Evolutionary conservation across 2,113 vertebrate genomes (phyloP).

Genomic region (Syrmaticus mikado): DNA sequence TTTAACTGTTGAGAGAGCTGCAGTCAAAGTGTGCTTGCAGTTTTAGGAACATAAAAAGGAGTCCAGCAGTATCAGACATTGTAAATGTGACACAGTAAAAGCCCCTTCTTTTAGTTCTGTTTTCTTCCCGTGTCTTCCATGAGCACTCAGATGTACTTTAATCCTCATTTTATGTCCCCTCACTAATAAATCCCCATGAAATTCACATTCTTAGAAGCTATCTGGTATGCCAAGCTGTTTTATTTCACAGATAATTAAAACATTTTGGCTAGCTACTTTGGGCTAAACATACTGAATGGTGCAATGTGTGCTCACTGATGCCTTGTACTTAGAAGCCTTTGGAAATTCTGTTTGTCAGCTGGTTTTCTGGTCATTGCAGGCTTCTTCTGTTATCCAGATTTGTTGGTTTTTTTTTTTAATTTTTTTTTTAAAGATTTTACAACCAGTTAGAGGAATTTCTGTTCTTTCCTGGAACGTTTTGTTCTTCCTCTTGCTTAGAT

Average conservation of each 20-base stretch:
- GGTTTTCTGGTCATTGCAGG: constrained; percentile 25
- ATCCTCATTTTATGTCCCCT: constrained; percentile 19
- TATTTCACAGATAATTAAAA: constrained; percentile 43
- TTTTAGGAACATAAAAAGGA: not conserved
- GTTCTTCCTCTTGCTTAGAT: not conserved
- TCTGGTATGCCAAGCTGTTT: constrained; percentile 35
- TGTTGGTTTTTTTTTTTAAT: not conserved
- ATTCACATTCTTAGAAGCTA: constrained; percentile 24
- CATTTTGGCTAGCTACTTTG: constrained; percentile 20
- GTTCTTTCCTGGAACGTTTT: not conserved
- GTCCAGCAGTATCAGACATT: not conserved
- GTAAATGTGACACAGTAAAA: not conserved
- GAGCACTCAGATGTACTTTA: constrained; percentile 2
- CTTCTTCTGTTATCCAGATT: not conserved
- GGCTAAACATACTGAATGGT: not conserved
- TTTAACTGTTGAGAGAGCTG: not conserved
- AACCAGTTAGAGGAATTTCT: not conserved
- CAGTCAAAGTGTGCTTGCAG: not conserved
- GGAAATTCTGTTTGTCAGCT: constrained; percentile 12
- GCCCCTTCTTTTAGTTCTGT: not conserved
- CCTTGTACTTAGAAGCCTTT: not conserved
- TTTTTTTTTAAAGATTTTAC: not conserved
- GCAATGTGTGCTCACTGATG: not conserved
- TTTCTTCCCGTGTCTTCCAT: not conserved
- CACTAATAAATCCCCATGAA: constrained; percentile 41